Conservation (phyloP, 2,797 vertebrate genomes). For the Pelobates cultripes region DNA sequence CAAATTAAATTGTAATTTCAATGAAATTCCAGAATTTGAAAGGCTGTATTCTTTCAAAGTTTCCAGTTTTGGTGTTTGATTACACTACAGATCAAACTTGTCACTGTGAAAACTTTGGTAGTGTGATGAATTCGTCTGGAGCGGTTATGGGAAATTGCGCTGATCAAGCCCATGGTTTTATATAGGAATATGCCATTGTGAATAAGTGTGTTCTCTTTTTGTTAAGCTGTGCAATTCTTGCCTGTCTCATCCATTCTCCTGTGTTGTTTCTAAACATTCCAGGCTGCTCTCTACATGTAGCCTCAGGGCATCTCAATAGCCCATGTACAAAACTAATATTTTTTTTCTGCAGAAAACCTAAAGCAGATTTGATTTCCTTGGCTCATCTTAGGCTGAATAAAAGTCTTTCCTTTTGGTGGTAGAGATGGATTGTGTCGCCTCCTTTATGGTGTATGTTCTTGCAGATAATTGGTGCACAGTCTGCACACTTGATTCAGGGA, state of each 20-base stretch:
- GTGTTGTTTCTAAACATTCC: conserved; percentile 45
- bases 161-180: too few species aligned
- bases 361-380: conserved; percentile 41
- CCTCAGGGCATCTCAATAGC: conserved; percentile 41
- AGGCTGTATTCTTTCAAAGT: too few species aligned
- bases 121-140: too few species aligned
- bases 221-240: not conserved
- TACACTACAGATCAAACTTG: too few species aligned
- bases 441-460: too few species aligned
- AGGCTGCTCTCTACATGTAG: not conserved
- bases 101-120: too few species aligned
- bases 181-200: not conserved
- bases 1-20: too few species aligned
- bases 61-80: too few species aligned
- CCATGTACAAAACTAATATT: conserved; percentile 43
- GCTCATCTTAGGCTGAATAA: conserved; percentile 13
- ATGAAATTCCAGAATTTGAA: too few species aligned
- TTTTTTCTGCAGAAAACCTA: conserved; percentile 21
- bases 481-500: too few species aligned
- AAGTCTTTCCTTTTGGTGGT: conserved; percentile 22
- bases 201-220: not conserved
- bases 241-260: conserved; percentile 2
- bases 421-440: not conserved
- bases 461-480: too few species aligned
- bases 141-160: too few species aligned